Conservation (phyloP, 2,797 vertebrate genomes). For the Okamejei kenojei region DNA sequence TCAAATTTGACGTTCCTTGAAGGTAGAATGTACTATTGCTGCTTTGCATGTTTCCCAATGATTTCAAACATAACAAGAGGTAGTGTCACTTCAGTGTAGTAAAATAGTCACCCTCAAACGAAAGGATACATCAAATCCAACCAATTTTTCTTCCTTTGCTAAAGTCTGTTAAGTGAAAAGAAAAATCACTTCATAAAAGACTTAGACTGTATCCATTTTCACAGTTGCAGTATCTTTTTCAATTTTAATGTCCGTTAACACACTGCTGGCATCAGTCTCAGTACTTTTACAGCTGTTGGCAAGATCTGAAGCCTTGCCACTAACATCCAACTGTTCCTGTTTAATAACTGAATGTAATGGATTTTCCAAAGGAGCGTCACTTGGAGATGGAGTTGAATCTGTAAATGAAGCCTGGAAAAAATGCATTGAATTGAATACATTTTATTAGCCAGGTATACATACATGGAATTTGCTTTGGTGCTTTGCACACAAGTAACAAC, state of each 20-base stretch:
- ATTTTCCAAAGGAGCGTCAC: conserved; percentile 79
- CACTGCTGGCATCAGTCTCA: conserved; percentile 55
- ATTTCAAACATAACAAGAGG: conserved; percentile 54
- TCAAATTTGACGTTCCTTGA: conserved; percentile 29
- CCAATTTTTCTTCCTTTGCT: conserved; percentile 41
- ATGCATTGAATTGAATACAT: neutral
- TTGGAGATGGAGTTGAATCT: conserved; percentile 86
- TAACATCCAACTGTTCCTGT: conserved; percentile 61
- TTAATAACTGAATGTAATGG: conserved; percentile 80
- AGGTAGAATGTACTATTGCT: conserved; percentile 29
- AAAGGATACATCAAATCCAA: conserved; percentile 48
- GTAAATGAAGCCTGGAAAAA: conserved; percentile 77
- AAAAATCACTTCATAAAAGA: conserved; percentile 48
- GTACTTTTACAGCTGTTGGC: conserved; percentile 57
- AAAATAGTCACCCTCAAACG: conserved; percentile 41
- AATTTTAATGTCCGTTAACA: conserved; percentile 66
- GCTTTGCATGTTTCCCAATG: conserved; percentile 52
- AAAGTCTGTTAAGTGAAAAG: conserved; percentile 46
- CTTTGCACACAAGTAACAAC: too few relatives aligned
- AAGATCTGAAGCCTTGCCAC: conserved; percentile 54
- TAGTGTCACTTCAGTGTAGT: conserved; percentile 45
- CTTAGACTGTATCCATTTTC: conserved; percentile 62
- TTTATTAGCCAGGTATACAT: too few relatives aligned
- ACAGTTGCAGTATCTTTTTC: conserved; percentile 58
- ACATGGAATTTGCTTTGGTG: too few relatives aligned